phyloP scores from a whole-genome alignment of 2,888 invertebrate species.

The Agrilus cyanescens region DNA sequence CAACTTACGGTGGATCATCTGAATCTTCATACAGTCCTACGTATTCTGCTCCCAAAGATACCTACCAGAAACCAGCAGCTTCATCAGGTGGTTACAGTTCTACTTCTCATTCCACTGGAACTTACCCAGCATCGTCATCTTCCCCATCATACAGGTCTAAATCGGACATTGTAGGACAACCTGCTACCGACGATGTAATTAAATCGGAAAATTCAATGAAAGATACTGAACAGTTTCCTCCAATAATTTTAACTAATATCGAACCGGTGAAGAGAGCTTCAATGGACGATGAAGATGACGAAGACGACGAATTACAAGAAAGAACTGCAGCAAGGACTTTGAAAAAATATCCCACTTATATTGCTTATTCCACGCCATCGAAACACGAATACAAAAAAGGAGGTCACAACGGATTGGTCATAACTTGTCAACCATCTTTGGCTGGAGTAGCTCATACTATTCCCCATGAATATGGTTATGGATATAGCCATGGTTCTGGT shows the following conservation, averaged over 20 bases:
- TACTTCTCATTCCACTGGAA: constrained; percentile 10
- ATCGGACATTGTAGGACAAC: too few relatives aligned
- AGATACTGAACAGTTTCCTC: too few relatives aligned
- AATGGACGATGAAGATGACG: too few relatives aligned
- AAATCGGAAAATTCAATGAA: too few relatives aligned
- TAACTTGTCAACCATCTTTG: constrained; percentile 34
- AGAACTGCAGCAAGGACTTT: too few relatives aligned
- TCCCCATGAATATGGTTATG: constrained; percentile 8
- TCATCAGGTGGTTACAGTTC: constrained; percentile 10
- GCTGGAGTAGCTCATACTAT: constrained; percentile 29
- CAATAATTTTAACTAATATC: too few relatives aligned
- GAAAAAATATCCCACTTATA: too few relatives aligned
- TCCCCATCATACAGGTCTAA: neutral
- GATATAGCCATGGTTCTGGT: constrained; percentile 2
- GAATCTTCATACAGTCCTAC: constrained; percentile 9
- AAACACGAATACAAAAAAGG: constrained; percentile 6
- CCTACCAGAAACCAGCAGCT: constrained; percentile 7
- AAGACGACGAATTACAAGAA: too few relatives aligned
- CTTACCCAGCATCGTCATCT: constrained; percentile 14
- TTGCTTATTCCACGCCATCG: too few relatives aligned
- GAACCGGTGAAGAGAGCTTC: too few relatives aligned
- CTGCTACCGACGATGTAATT: too few relatives aligned
- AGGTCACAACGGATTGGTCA: constrained; percentile 30
- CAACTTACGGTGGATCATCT: constrained; percentile 6
- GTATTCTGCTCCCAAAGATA: constrained; percentile 13